phyloP scores from a whole-genome alignment of 2,797 vertebrate genomes.

The Myotis daubentonii region DNA sequence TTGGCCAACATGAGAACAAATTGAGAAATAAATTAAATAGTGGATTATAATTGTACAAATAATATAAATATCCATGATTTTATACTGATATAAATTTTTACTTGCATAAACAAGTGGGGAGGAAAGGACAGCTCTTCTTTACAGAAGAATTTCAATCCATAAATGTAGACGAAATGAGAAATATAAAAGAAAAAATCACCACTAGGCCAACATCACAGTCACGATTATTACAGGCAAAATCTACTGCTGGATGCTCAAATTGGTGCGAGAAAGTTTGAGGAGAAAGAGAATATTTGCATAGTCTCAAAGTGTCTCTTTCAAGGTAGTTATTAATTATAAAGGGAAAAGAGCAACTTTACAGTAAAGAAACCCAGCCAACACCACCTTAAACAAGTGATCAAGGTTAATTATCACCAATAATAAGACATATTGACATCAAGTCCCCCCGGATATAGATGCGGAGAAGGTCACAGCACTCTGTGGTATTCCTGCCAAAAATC shows the following conservation, averaged over 20 bases:
- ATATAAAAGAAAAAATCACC: background rate
- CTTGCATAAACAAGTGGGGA: background rate
- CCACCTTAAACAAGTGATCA: background rate
- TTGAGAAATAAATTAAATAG: background rate
- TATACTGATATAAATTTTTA: background rate
- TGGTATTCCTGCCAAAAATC: background rate
- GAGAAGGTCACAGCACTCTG: background rate
- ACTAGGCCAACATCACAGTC: background rate
- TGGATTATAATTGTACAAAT: background rate
- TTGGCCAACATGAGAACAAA: background rate
- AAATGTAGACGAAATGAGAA: constrained; percentile 30
- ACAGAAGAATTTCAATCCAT: background rate
- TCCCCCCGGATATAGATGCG: background rate
- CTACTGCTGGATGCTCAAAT: background rate
- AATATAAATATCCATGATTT: background rate
- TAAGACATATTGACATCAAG: background rate
- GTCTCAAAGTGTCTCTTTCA: background rate
- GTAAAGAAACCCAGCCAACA: background rate
- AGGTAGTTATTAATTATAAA: background rate
- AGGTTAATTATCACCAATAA: background rate
- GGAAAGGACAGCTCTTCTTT: background rate
- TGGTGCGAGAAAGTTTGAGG: background rate
- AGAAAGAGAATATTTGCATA: background rate
- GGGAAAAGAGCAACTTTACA: background rate
- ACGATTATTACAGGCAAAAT: background rate